Evolutionary conservation across 2,888 invertebrate genomes (phyloP), one percentile per base, ranked within the genome.

Genomic region (Ectemnius continuus): DNA sequence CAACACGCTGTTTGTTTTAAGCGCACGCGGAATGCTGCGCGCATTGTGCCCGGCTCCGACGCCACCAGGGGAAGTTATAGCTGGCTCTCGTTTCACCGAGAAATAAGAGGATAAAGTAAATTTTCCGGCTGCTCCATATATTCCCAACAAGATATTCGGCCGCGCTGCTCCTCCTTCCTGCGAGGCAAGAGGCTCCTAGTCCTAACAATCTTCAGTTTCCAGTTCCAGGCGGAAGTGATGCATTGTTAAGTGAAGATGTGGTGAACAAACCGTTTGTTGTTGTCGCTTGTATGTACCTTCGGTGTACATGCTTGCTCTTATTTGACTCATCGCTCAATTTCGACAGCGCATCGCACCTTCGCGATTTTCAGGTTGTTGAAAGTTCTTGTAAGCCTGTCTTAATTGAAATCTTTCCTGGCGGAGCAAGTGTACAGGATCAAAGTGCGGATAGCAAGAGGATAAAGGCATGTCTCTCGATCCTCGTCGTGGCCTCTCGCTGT

Each of bases 1-100:
- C 47, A 23, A 64, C 46, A 48, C 56, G 57, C 18, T 60, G 52
- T 69, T 73, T 64, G 73, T 67, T 75, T 74, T 74, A 61, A 74
- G 63, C 70, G 26, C 63, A 56, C 20, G 70, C 65, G 26, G 59
- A 61, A 46, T 16, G 6, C 62, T 62, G 46, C 56, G 36, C 46
- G 28, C n/a, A 59, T 16, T 52, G 5, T 16, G 52, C 13, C 16
- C 6, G 4, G 8, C 36, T 36, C 0, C 36, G 36, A 36, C 11
- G 8, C 3, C 36, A 36, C 28, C 20, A 59, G 60, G 57, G 13
- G 20, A 64, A 75, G 70, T 46, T 52, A 61, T 36, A 62, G 46
- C 56, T 48, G 48, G 69, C 18, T 52, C 58, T 16, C 20, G 61
- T 67, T 47, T 46, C 11, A 18, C 26, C 11, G 13, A 58, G 47